phyloP scores from a whole-genome alignment of 2,888 invertebrate species.

The Drosophila recens region DNA sequence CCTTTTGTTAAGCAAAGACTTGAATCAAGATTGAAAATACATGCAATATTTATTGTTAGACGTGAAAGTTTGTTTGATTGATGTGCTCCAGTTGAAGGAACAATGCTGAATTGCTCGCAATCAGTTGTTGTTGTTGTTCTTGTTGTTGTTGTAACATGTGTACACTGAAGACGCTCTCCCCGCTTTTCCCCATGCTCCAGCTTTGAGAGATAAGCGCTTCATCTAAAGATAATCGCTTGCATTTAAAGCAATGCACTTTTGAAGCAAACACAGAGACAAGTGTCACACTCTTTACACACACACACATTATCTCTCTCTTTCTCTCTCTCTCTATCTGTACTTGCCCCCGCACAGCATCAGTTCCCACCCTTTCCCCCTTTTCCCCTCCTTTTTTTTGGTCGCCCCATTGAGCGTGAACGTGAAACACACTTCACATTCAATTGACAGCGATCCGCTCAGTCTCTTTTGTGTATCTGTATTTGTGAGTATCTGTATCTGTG shows the following conservation, averaged over 20 bases:
- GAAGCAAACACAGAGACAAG: constrained; percentile 37
- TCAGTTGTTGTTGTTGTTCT: constrained; percentile 13
- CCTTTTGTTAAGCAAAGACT: constrained; percentile 1
- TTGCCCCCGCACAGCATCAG: constrained; percentile 10
- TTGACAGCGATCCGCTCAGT: constrained; percentile 47
- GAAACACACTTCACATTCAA: constrained; percentile 57
- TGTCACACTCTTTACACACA: constrained; percentile 30
- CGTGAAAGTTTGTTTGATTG: constrained; percentile 14
- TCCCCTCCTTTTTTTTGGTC: neutral
- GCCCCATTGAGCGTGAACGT: constrained; percentile 18
- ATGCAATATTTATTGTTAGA: neutral
- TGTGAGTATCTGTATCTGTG: constrained; percentile 6
- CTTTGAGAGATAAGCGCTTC: constrained; percentile 36
- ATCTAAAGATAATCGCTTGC: constrained; percentile 50
- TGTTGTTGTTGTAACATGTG: constrained; percentile 12
- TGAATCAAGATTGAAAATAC: neutral
- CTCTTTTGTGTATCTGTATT: constrained; percentile 1
- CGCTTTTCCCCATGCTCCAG: neutral
- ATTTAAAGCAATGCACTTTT: constrained; percentile 48
- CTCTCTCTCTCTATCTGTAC: neutral
- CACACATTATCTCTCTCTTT: neutral
- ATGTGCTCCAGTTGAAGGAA: constrained; percentile 24
- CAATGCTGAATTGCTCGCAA: constrained; percentile 13
- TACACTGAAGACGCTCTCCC: neutral
- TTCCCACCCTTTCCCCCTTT: too few relatives aligned